phyloP scores from a whole-genome alignment of 2,797 vertebrate genomes.

The Molossus molossus region DNA sequence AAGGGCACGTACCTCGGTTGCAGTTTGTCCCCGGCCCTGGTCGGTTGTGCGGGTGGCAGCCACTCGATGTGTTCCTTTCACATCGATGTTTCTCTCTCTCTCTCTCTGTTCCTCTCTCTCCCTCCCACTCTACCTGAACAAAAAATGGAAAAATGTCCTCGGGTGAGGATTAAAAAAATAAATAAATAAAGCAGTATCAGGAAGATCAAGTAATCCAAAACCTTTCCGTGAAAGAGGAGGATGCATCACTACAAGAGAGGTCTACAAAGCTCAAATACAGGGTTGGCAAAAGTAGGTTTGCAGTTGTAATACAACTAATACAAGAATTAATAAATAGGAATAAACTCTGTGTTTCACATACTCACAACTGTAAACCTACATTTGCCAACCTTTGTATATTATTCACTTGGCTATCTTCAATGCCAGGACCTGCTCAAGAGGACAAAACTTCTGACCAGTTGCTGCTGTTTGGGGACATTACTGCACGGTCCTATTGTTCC shows the following conservation, averaged over 20 bases:
- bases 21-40: too few relatives aligned
- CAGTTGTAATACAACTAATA: background rate
- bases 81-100: too few relatives aligned
- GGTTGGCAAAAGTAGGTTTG: background rate
- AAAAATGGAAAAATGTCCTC: too few relatives aligned
- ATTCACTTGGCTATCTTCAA: background rate
- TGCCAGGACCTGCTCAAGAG: background rate
- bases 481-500: background rate
- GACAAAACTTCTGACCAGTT: background rate
- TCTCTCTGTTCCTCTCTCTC: too few relatives aligned
- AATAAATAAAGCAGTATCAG: background rate
- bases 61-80: too few relatives aligned
- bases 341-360: background rate
- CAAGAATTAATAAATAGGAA: background rate
- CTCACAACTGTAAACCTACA: background rate
- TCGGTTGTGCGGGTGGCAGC: too few relatives aligned
- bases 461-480: background rate
- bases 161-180: too few relatives aligned
- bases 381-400: background rate
- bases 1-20: too few relatives aligned
- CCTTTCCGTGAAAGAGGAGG: background rate
- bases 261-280: background rate
- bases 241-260: background rate
- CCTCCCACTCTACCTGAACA: too few relatives aligned
- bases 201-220: background rate